These are phyloP conservation scores for Lasiurus borealis DNA, from an alignment of 2,113 vertebrate species.

Conservation along the genomic window DNA sequence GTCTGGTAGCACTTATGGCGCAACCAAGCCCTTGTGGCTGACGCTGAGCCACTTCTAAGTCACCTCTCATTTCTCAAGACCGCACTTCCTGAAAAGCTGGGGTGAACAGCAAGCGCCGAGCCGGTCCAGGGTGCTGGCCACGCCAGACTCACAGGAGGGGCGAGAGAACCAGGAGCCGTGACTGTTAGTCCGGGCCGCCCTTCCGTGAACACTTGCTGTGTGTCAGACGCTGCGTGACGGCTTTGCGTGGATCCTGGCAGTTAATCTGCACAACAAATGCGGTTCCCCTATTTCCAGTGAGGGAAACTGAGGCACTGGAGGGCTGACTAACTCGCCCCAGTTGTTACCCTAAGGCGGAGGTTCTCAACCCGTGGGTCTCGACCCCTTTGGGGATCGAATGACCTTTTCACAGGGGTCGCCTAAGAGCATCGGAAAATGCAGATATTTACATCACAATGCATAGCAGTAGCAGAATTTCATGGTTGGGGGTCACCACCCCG, in stretches of 20 bases:
- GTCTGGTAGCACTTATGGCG: constrained; percentile 38
- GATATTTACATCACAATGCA: no score
- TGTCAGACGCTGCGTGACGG: background rate
- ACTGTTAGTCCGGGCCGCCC: background rate
- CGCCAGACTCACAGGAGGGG: background rate
- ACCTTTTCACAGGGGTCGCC: no score
- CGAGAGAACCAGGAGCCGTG: background rate
- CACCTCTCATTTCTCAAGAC: constrained; percentile 54
- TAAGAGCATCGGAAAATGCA: no score
- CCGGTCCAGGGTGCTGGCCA: background rate
- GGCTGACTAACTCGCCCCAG: background rate
- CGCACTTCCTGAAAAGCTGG: constrained; percentile 54
- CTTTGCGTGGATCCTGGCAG: background rate
- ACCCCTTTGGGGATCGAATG: no score
- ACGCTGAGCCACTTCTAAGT: background rate
- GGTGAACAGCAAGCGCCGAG: background rate
- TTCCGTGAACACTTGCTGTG: background rate
- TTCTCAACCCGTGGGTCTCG: no score
- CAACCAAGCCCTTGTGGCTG: constrained; percentile 11
- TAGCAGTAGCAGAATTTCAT: no score
- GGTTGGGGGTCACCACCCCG: no score
- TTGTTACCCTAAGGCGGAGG: background rate
- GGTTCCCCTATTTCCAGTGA: background rate
- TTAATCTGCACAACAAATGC: background rate
- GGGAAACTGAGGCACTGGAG: background rate